Percentiles rank a stretch among this genome's conserved stretches.
Conservation (phyloP, 2,888 invertebrate species). For the Sipha maydis region DNA sequence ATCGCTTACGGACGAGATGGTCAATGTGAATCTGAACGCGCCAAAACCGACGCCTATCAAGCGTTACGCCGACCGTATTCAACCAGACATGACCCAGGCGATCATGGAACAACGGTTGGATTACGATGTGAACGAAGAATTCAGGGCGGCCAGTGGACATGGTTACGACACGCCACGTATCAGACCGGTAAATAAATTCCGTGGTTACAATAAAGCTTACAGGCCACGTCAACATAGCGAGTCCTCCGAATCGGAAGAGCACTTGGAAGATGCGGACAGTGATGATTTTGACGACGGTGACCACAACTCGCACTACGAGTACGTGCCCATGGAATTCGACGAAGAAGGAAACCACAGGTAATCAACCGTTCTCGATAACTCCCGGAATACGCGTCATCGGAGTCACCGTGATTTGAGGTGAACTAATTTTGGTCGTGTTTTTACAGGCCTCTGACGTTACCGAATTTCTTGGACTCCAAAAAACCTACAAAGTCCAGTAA, state of each 20-base stretch:
- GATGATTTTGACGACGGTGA: constrained; percentile 53
- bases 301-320: constrained; percentile 63
- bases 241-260: background rate
- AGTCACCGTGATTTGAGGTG: too few relatives aligned
- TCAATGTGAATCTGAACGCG: background rate
- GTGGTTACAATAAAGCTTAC: constrained; percentile 6
- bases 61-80: background rate
- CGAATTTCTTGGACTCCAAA: constrained; percentile 35
- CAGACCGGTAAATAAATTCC: constrained; percentile 12
- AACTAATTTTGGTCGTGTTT: background rate
- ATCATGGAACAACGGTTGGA: constrained; percentile 59
- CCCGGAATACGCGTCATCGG: too few relatives aligned
- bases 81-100: constrained; percentile 62
- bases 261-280: constrained; percentile 31
- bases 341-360: constrained; percentile 62
- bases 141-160: constrained; percentile 58
- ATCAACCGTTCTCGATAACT: background rate
- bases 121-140: constrained; percentile 60
- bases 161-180: constrained; percentile 56
- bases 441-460: constrained; percentile 38
- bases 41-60: constrained; percentile 17
- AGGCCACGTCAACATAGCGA: background rate
- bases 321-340: constrained; percentile 63
- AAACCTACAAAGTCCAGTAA: constrained; percentile 15
- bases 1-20: background rate